Evolutionary conservation across 2,113 vertebrate genomes (phyloP), one percentile per base, ranked within the genome.

Genomic region (Pimephales promelas): DNA sequence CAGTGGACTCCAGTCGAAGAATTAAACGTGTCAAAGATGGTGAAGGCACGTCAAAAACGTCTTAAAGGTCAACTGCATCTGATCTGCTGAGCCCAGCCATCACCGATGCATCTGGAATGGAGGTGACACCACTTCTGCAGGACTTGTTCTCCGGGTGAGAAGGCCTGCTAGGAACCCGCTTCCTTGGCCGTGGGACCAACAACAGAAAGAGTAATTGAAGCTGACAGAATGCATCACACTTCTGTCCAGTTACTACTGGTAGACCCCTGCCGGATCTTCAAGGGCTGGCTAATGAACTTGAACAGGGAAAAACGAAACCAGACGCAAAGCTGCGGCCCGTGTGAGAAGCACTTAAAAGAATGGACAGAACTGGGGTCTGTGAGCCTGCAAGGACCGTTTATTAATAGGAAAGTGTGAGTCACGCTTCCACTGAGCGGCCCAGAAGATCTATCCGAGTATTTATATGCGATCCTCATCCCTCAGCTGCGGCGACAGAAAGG

Each of bases 341-440:
- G 43, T 62, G 20, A 54, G 56, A 56, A 79, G 74, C 74, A 87
- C 70, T 87, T 82, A 77, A 43, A 68, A 83, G 68, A 64, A 57
- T n/a, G 62, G 57, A 71, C 75, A 62, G 54, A 45, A 78, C 68
- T 76, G n/a, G 36, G 61, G 61, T 71, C 76, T 79, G 31, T 22
- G n/a, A 49, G 64, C 36, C 73, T 49, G 59, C 43, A 22, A 47
- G 57, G 52, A 49, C 62, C 81, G 86, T 84, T 88, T 87, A 83
- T 84, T 86, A 49, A 85, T 82, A 54, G 57, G 79, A 87, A 89
- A 83, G 56, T 77, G 83, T 79, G 84, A 74, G 81, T 86, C 73
- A 85, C 70, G 85, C 84, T 85, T 77, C 70, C 73, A 75, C 57
- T 9, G 59, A 82, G 73, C 20, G 36, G 78, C 82, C 82, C 82